phyloP scores from a whole-genome alignment of 1,140 invertebrate genomes.

The Sminthurides bifidus region DNA sequence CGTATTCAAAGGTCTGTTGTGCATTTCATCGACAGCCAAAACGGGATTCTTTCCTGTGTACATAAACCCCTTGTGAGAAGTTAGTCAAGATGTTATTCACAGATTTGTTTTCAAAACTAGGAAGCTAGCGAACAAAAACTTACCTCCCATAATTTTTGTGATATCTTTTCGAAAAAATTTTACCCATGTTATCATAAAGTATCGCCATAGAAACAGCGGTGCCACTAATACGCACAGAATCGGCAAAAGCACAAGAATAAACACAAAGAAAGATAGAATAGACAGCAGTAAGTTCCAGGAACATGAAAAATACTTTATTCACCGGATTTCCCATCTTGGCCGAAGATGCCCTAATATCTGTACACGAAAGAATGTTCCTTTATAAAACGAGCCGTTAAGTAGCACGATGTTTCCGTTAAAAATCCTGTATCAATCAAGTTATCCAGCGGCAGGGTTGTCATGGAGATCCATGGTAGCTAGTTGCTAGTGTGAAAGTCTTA shows the following conservation, averaged over 20 bases:
- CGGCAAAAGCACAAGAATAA: constrained; percentile 16
- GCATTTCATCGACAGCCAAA: constrained; percentile 21
- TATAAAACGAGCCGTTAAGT: too few relatives aligned
- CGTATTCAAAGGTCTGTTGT: constrained; percentile 21
- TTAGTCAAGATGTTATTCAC: too few relatives aligned
- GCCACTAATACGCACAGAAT: constrained; percentile 11
- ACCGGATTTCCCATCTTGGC: constrained; percentile 6
- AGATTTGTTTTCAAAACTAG: too few relatives aligned
- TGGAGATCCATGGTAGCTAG: too few relatives aligned
- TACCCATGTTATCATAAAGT: constrained; percentile 11
- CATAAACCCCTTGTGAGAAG: too few relatives aligned
- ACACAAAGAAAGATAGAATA: constrained; percentile 10
- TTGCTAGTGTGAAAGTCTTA: too few relatives aligned
- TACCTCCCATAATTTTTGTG: constrained; percentile 20
- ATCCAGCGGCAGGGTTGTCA: too few relatives aligned
- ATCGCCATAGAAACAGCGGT: constrained; percentile 18
- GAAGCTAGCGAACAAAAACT: too few relatives aligned
- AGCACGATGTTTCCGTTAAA: too few relatives aligned
- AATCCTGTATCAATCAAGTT: too few relatives aligned
- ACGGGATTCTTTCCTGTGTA: constrained; percentile 22
- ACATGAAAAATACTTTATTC: constrained; percentile 1
- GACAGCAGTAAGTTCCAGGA: constrained; percentile 17
- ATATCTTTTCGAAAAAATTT: constrained; percentile 13
- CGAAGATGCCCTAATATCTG: too few relatives aligned
- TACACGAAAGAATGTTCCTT: too few relatives aligned